These are phyloP conservation scores for Melipona beecheii DNA, from an alignment of 2,888 invertebrate genomes.

Conservation along the genomic window DNA sequence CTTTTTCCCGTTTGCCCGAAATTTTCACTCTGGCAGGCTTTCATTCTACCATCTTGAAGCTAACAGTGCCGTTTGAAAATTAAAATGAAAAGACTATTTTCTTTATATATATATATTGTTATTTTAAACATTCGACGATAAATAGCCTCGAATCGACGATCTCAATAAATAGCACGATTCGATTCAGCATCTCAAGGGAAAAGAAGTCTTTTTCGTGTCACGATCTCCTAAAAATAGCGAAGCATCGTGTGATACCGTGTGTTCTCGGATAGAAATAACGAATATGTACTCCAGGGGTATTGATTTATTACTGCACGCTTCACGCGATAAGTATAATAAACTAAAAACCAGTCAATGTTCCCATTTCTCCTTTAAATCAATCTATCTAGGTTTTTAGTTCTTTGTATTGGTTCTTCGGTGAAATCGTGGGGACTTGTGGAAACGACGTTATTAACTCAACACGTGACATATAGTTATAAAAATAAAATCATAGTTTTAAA, in stretches of 20 bases:
- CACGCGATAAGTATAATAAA: not conserved
- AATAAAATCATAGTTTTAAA: not conserved
- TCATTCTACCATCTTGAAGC: not conserved
- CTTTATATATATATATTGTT: too few relatives aligned
- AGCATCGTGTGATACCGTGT: not conserved
- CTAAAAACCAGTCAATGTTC: not conserved
- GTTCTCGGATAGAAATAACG: conserved; percentile 14
- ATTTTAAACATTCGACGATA: not conserved
- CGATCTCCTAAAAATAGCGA: not conserved
- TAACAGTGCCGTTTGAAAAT: not conserved
- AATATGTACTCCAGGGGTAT: conserved; percentile 4
- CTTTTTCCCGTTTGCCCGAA: not conserved
- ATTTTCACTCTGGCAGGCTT: not conserved
- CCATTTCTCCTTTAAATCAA: not conserved
- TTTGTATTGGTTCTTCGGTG: not conserved
- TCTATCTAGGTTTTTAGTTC: not conserved
- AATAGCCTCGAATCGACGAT: not conserved
- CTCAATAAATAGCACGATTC: not conserved
- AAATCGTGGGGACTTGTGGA: conserved; percentile 8
- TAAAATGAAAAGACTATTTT: not conserved
- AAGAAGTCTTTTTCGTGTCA: not conserved
- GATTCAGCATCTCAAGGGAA: not conserved
- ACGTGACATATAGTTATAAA: not conserved
- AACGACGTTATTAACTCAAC: conserved; percentile 28
- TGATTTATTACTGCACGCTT: conserved; percentile 13